These are phyloP conservation scores for Condylura cristata DNA, from an alignment of 2,113 vertebrate species.

Conservation along the genomic window DNA sequence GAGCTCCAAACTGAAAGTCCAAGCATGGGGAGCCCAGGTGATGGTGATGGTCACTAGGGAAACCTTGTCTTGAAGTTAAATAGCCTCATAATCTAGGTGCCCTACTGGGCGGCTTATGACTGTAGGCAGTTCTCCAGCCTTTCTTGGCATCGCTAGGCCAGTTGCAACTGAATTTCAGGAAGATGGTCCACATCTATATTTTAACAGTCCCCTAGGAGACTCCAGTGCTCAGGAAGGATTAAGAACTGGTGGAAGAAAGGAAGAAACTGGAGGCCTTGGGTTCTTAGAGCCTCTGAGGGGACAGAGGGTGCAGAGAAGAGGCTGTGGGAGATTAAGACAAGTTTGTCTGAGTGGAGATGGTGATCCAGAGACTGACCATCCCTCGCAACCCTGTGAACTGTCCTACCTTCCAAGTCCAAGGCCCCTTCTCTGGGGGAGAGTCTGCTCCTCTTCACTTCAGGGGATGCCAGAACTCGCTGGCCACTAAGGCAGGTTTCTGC, in stretches of 20 bases:
- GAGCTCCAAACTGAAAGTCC: not conserved
- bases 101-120: not conserved
- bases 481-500: not conserved
- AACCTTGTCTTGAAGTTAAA: not conserved
- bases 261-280: not conserved
- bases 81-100: not conserved
- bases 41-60: fast-evolving
- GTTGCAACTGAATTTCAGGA: not conserved
- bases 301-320: not conserved
- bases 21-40: not conserved
- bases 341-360: not conserved
- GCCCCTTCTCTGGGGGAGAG: not conserved
- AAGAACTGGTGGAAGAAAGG: not conserved
- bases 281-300: no score
- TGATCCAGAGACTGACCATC: not conserved
- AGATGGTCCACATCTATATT: not conserved
- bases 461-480: not conserved
- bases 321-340: not conserved
- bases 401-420: not conserved
- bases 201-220: not conserved
- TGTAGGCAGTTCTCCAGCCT: no score
- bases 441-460: not conserved
- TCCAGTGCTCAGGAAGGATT: not conserved
- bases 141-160: not conserved
- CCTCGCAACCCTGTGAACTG: not conserved